These are phyloP conservation scores for Idaea straminata DNA, from an alignment of 2,888 invertebrate species.

Conservation along the genomic window DNA sequence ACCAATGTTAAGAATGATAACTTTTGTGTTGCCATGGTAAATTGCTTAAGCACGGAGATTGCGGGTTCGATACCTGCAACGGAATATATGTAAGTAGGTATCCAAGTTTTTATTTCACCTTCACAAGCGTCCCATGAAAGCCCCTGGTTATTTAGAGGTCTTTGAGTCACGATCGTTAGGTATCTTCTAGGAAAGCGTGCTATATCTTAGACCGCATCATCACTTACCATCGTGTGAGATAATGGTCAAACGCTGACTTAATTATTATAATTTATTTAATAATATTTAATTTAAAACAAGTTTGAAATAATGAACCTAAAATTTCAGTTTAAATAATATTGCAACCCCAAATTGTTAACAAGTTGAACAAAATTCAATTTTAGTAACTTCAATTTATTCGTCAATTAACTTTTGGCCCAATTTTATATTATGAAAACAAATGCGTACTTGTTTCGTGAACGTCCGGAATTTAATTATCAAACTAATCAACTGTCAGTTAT, in stretches of 20 bases:
- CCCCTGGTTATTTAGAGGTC: too few relatives aligned
- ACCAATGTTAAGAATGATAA: background rate
- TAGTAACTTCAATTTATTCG: background rate
- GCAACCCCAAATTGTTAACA: background rate
- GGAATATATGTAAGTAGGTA: background rate
- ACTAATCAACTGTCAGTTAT: constrained; percentile 38
- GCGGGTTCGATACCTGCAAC: background rate
- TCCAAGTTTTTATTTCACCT: too few relatives aligned
- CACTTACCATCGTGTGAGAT: too few relatives aligned
- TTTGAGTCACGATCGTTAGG: too few relatives aligned
- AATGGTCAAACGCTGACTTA: too few relatives aligned
- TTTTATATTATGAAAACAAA: constrained; percentile 21
- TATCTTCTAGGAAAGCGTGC: too few relatives aligned
- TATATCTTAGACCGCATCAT: too few relatives aligned
- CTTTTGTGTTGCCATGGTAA: background rate
- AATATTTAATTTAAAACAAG: background rate
- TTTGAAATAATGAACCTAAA: background rate
- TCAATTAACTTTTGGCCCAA: constrained; percentile 8
- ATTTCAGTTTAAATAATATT: background rate
- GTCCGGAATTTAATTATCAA: constrained; percentile 38
- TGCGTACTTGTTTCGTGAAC: constrained; percentile 22
- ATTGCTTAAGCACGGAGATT: background rate
- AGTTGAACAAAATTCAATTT: constrained; percentile 1
- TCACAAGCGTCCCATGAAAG: too few relatives aligned
- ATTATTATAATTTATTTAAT: background rate